A percentile compares a stretch with the other conserved stretches of the same genome.
Conservation (phyloP, 2,888 invertebrate species). For the Orchesella flavescens region DNA sequence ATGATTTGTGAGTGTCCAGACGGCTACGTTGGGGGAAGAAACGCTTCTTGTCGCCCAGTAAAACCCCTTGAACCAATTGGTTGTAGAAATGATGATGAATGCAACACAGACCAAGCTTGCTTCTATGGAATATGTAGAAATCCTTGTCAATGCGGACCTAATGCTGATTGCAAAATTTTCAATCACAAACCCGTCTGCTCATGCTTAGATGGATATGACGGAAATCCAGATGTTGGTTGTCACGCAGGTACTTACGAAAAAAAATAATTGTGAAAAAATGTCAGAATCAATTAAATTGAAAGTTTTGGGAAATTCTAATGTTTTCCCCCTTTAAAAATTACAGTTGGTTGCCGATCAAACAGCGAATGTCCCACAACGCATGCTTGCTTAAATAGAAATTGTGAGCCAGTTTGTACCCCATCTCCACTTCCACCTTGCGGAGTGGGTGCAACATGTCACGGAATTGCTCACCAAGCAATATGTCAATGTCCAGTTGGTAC, state of each 20-base stretch:
- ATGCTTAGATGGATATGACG: conserved; percentile 73
- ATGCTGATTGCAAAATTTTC: conserved; percentile 73
- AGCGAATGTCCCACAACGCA: conserved; percentile 87
- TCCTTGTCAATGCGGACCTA: conserved; percentile 88
- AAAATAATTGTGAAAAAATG: neutral
- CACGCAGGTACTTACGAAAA: conserved; percentile 65
- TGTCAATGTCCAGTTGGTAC: conserved; percentile 74
- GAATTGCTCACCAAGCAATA: conserved; percentile 72
- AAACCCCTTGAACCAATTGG: conserved; percentile 76
- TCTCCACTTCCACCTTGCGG: conserved; percentile 73
- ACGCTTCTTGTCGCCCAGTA: conserved; percentile 84
- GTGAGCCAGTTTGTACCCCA: conserved; percentile 83
- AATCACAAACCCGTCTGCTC: conserved; percentile 75
- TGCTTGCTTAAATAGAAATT: conserved; percentile 87
- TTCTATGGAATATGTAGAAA: conserved; percentile 89
- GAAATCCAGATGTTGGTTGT: conserved; percentile 72
- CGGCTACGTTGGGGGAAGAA: conserved; percentile 86
- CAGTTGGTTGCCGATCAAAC: conserved; percentile 82
- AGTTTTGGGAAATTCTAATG: too few relatives aligned
- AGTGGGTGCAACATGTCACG: conserved; percentile 72
- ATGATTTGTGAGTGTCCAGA: conserved; percentile 87
- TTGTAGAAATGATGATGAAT: conserved; percentile 86
- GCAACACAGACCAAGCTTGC: conserved; percentile 85
- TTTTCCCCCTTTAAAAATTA: conserved; percentile 32
- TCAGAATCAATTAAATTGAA: too few relatives aligned